Conservation (phyloP, 2,113 vertebrate genomes). For the Pelecanus crispus region DNA sequence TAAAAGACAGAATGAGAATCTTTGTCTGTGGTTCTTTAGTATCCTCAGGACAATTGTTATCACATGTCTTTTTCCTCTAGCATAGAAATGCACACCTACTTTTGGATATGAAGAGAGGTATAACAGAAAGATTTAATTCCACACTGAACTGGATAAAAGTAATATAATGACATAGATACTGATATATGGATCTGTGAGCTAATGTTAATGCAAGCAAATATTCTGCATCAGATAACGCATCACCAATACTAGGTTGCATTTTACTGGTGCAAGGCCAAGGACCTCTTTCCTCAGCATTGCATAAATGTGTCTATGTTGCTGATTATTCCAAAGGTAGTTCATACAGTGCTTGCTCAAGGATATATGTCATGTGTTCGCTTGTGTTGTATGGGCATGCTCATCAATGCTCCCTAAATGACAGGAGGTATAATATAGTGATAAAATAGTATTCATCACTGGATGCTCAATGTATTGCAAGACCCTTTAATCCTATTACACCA, state of each 20-base stretch:
- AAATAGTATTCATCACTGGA: background rate
- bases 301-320: background rate
- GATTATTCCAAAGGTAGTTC: background rate
- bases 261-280: background rate
- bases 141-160: background rate
- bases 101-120: background rate
- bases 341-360: background rate
- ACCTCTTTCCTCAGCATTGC: background rate
- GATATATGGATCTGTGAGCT: background rate
- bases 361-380: background rate
- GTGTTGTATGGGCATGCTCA: background rate
- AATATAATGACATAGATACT: background rate
- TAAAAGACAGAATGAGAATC: background rate
- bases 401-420: background rate
- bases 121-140: background rate
- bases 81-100: background rate
- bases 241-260: background rate
- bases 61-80: background rate
- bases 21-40: background rate
- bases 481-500: background rate
- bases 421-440: background rate
- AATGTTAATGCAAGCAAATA: background rate
- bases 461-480: background rate
- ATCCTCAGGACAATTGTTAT: background rate
- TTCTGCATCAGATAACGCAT: background rate